Evolutionary conservation across 2,113 vertebrate species (phyloP).

Genomic region (Cyphomyrus discorhynchus): DNA sequence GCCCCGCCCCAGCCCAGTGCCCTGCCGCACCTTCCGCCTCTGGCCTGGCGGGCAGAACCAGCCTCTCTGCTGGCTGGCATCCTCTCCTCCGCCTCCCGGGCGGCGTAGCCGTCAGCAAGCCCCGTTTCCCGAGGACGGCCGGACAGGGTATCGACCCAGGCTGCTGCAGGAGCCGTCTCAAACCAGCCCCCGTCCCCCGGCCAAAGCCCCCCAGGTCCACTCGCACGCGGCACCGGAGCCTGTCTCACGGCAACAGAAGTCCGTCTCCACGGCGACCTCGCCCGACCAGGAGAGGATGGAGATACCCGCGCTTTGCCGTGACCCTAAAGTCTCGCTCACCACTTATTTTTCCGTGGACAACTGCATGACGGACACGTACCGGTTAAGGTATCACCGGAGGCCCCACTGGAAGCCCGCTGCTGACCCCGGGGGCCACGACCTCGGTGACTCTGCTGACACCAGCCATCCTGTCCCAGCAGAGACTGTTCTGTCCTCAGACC

Average conservation of each 20-base stretch:
- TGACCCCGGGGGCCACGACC: slow-evolving; percentile 49
- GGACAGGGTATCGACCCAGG: slow-evolving; percentile 47
- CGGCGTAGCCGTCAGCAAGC: slow-evolving; percentile 48
- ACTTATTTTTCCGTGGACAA: slow-evolving; percentile 95
- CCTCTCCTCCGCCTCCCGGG: slow-evolving; percentile 71
- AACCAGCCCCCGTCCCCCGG: slow-evolving; percentile 40
- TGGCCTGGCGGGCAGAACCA: slow-evolving; percentile 36
- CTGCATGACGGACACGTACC: slow-evolving; percentile 97
- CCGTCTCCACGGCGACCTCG: slow-evolving; percentile 53
- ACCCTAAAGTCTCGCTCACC: slow-evolving; percentile 72
- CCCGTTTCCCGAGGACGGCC: slow-evolving; percentile 38
- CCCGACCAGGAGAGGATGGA: slow-evolving; percentile 52
- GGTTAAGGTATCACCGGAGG: slow-evolving; percentile 89
- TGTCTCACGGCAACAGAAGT: slow-evolving; percentile 23
- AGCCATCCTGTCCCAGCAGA: slow-evolving; percentile 50
- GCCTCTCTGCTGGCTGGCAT: slow-evolving; percentile 45
- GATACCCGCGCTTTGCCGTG: slow-evolving; percentile 30
- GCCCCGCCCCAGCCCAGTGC: slow-evolving; percentile 34
- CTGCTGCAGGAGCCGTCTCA: slow-evolving; percentile 56
- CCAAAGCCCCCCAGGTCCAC: slow-evolving; percentile 1
- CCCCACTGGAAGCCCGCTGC: slow-evolving; percentile 74
- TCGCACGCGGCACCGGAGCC: neutral
- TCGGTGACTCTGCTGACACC: slow-evolving; percentile 43
- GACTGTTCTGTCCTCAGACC: slow-evolving; percentile 53
- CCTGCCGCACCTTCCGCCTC: slow-evolving; percentile 30